Conservation (phyloP, 2,113 vertebrate genomes). For the Phoxinus phoxinus region DNA sequence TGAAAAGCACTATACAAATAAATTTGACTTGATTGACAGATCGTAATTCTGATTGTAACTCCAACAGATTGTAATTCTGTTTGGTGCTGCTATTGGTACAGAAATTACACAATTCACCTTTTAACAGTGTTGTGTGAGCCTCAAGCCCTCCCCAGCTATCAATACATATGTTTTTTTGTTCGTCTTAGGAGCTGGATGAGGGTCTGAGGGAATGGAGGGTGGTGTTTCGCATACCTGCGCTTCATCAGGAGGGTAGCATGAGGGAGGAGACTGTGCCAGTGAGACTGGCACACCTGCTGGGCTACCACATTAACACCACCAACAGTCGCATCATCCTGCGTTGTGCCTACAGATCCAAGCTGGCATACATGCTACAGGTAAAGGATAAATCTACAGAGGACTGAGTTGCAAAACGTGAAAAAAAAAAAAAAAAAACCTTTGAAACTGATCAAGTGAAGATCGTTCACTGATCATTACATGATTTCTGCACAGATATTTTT, state of each 20-base stretch:
- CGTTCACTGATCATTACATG: too few relatives aligned
- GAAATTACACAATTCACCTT: not conserved
- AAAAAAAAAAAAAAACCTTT: too few relatives aligned
- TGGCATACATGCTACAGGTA: conserved; percentile 57
- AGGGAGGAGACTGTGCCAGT: conserved; percentile 51
- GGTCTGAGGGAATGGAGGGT: conserved; percentile 51
- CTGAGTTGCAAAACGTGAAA: too few relatives aligned
- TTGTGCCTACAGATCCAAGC: conserved; percentile 50
- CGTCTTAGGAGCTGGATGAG: conserved; percentile 3
- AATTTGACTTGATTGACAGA: not conserved
- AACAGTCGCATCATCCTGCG: conserved; percentile 48
- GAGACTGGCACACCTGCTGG: conserved; percentile 51
- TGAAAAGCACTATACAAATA: not conserved
- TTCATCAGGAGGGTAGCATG: conserved; percentile 4
- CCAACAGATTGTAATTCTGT: not conserved
- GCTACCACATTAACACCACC: conserved; percentile 54
- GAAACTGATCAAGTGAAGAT: too few relatives aligned
- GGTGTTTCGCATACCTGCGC: conserved; percentile 49
- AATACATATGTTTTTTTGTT: not conserved
- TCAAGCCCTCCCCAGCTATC: not conserved
- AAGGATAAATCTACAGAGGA: not conserved
- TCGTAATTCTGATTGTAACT: too few relatives aligned
- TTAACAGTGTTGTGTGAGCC: not conserved
- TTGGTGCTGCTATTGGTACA: not conserved
- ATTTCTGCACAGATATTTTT: not conserved